Percentiles rank a stretch among this genome's conserved stretches.
Conservation (phyloP, 2,888 invertebrate genomes). For the Athrips mouffetella region DNA sequence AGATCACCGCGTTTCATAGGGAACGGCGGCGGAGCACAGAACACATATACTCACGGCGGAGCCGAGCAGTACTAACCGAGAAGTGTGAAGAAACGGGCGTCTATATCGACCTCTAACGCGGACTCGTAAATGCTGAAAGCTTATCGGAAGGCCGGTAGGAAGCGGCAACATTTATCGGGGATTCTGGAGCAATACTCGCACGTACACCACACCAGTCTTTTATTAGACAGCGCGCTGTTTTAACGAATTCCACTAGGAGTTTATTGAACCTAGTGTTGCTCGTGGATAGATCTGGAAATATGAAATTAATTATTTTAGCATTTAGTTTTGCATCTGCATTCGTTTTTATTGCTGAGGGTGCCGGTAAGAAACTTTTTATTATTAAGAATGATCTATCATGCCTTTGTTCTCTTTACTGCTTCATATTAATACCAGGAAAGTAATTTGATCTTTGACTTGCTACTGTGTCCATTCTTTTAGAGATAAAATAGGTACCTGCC, state of each 20-base stretch:
- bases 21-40: constrained; percentile 22
- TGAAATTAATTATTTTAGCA: constrained; percentile 25
- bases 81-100: constrained; percentile 20
- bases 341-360: background rate
- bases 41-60: constrained; percentile 24
- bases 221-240: constrained; percentile 32
- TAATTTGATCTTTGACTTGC: too few relatives aligned
- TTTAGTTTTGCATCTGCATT: background rate
- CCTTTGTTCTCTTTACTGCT: too few relatives aligned
- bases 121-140: constrained; percentile 26
- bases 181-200: constrained; percentile 34
- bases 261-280: constrained; percentile 39
- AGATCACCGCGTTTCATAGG: constrained; percentile 34
- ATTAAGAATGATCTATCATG: too few relatives aligned
- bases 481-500: too few relatives aligned
- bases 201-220: constrained; percentile 30
- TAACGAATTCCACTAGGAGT: constrained; percentile 27
- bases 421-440: too few relatives aligned
- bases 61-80: constrained; percentile 24
- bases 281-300: constrained; percentile 41
- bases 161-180: constrained; percentile 49
- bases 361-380: background rate
- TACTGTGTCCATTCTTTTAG: too few relatives aligned
- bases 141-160: constrained; percentile 55
- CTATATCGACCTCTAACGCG: constrained; percentile 2